phyloP scores from a whole-genome alignment of 1,140 invertebrate genomes.

The Conus ventricosus region DNA sequence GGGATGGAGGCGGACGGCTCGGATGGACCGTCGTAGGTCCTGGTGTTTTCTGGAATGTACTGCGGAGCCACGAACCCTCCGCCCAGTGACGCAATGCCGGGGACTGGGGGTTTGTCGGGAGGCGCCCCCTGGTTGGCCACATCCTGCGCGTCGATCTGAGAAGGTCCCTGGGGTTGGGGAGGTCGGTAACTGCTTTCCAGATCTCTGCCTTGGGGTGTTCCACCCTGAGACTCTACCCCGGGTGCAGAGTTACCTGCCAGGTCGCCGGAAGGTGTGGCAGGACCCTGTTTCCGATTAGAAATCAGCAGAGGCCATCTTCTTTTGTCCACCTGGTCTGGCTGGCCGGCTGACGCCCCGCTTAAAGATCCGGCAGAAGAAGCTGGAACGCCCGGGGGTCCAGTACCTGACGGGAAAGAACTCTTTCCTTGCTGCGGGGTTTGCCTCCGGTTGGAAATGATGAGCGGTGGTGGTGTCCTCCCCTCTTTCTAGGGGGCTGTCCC shows the following conservation, averaged over 20 bases:
- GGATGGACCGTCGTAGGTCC: background rate
- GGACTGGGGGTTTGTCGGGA: background rate
- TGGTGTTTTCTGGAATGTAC: constrained; percentile 10
- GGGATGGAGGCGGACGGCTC: background rate
- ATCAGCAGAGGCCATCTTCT: background rate
- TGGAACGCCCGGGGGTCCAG: background rate
- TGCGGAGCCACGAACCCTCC: background rate
- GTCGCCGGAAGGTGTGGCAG: background rate
- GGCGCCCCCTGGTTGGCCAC: background rate
- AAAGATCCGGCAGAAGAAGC: background rate
- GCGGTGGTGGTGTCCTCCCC: too few species aligned
- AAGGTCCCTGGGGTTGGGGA: background rate
- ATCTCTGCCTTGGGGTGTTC: background rate
- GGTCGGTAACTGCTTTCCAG: background rate
- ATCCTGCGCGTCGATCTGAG: background rate
- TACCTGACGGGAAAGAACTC: background rate
- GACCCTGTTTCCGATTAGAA: background rate
- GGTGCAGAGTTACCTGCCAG: background rate
- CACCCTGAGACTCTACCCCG: background rate
- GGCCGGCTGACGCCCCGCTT: background rate
- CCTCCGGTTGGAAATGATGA: background rate
- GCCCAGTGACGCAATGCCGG: background rate
- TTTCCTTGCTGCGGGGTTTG: background rate
- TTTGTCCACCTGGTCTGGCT: background rate
- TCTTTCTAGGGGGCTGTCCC: too few species aligned